phyloP scores from a whole-genome alignment of 2,888 invertebrate species.

The Papilio demoleus region DNA sequence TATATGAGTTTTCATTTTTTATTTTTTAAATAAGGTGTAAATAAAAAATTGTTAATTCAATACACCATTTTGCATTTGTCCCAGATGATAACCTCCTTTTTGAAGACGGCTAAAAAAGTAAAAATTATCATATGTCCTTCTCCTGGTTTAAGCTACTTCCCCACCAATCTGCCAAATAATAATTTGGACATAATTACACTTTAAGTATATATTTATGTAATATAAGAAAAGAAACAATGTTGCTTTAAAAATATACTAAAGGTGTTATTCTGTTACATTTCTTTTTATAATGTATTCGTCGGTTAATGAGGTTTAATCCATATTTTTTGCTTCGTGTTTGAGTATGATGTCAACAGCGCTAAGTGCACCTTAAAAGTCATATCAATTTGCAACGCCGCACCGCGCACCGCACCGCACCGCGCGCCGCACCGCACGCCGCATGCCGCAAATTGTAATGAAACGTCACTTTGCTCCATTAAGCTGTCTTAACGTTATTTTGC shows the following conservation, averaged over 20 bases:
- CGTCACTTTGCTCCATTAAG: neutral
- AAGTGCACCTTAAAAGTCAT: slow-evolving; percentile 36
- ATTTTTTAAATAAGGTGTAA: too few relatives aligned
- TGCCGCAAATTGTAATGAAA: slow-evolving; percentile 1
- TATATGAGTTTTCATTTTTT: too few relatives aligned
- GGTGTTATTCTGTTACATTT: neutral
- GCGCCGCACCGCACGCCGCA: neutral
- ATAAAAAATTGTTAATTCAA: too few relatives aligned
- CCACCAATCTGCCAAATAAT: too few relatives aligned
- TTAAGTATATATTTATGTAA: too few relatives aligned
- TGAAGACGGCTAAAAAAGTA: too few relatives aligned
- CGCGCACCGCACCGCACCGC: neutral
- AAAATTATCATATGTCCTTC: too few relatives aligned
- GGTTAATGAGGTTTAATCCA: neutral
- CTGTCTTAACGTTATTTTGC: neutral
- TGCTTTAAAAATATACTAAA: neutral
- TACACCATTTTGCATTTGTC: too few relatives aligned
- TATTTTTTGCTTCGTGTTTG: neutral
- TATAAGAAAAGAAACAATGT: too few relatives aligned
- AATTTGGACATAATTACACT: too few relatives aligned
- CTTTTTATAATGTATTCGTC: neutral
- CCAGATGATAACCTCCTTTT: too few relatives aligned
- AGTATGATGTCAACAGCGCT: slow-evolving; percentile 1
- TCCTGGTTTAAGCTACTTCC: too few relatives aligned
- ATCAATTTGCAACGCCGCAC: slow-evolving; percentile 23